Evolutionary conservation across 2,113 vertebrate genomes (phyloP).

Genomic region (Rostratula benghalensis): DNA sequence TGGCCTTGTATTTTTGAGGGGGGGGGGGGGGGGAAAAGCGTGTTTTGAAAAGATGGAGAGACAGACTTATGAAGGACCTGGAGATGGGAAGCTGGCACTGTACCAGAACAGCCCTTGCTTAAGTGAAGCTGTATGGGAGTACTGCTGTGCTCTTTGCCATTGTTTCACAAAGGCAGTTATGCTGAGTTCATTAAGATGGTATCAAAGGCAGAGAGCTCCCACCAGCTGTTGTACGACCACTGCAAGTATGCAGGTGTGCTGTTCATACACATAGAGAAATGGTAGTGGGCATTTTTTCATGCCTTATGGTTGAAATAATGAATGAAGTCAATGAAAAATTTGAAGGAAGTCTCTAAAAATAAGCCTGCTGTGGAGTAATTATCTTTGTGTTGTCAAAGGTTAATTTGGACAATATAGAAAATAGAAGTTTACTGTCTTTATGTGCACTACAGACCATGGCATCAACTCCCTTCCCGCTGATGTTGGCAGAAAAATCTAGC

Average conservation of each 20-base stretch:
- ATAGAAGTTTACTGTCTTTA: neutral
- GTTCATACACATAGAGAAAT: neutral
- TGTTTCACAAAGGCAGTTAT: slow-evolving; percentile 8
- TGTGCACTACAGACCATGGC: neutral
- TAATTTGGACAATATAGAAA: neutral
- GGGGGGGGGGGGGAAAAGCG: neutral
- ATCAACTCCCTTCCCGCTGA: neutral
- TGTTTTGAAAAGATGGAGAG: neutral
- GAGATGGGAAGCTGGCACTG: neutral
- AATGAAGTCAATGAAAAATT: neutral
- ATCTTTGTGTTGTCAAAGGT: neutral
- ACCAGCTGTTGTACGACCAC: neutral
- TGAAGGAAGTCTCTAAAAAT: neutral
- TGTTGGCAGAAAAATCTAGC: neutral
- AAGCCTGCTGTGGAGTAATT: neutral
- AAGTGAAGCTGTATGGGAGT: neutral
- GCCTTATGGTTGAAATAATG: neutral
- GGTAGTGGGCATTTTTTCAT: neutral
- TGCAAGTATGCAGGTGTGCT: neutral
- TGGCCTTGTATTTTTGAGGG: neutral
- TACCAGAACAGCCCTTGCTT: neutral
- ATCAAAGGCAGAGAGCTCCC: neutral
- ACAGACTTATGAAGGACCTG: neutral
- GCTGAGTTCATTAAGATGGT: neutral
- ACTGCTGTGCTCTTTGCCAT: neutral